Evolutionary conservation across 2,113 vertebrate genomes (phyloP), one percentile per base, ranked within the genome.

Genomic region (Rhinolophus ferrumequinum): DNA sequence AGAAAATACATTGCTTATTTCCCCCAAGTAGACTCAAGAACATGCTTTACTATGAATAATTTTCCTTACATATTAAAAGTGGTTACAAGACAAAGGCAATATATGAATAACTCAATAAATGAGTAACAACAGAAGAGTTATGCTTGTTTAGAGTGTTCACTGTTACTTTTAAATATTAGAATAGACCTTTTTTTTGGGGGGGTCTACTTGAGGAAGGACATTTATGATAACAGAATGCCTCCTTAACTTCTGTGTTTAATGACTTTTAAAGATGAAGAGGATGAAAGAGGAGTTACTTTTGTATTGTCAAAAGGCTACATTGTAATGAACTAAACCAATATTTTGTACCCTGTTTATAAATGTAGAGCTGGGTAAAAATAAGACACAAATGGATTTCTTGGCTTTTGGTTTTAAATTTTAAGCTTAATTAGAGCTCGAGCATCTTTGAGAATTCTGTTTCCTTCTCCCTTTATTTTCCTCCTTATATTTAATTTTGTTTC

Each of bases 1-100:
- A 98, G 98, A 97, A 98, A 98, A 98, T 97, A 97, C 97, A 97
- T 98, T 97, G 97, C 98, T 98, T 97, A 67, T 96, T 98, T 96
- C 97, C 95, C 88, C 97, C 95, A 97, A 94, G 98, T 98, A 97
- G 98, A 99, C 98, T 96, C 76, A 97, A 97, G 97, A 96, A 96
- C 95, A 95, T 96, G 94, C 97, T 97, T 96, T 81, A 82, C 58
- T 94, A 90, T 98, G 77, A 75, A 52, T 90, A 93, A 88, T 98
- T 93, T 96, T 97, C 97, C 95, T 97, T 94, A 26, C 70, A 28
- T 97, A 92, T 97, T 98, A 72, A 70, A 81, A 83, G 50, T 67
- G 93, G 77, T 89, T 96, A 92, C 75, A 91, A 95, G 95, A 94
- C 2, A 84, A 93, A 77, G 47, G 96, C 88, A 82, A 19, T 90